Percentiles rank a stretch among this genome's conserved stretches.
These are phyloP conservation scores for Nyctalus aviator DNA, from an alignment of 2,797 vertebrate genomes.

Conservation along the genomic window DNA sequence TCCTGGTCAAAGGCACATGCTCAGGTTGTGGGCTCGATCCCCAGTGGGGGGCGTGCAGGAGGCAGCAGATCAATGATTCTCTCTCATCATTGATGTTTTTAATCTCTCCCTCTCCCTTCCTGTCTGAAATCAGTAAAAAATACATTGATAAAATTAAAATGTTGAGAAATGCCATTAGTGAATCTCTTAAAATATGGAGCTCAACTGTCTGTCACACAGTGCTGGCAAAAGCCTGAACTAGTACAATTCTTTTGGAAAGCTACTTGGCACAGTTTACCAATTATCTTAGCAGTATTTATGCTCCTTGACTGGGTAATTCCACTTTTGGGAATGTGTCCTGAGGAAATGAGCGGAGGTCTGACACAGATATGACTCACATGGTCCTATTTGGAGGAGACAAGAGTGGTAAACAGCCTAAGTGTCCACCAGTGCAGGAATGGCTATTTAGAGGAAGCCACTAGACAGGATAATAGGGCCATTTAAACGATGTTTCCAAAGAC, in stretches of 20 bases:
- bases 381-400: neutral
- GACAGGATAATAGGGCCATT: neutral
- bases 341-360: conserved; percentile 41
- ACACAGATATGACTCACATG: conserved; percentile 55
- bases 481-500: neutral
- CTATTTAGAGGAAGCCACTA: neutral
- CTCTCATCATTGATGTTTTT: no score
- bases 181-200: conserved; percentile 55
- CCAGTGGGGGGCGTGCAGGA: no score
- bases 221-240: conserved; percentile 36
- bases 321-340: conserved; percentile 41
- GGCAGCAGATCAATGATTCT: no score
- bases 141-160: neutral
- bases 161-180: neutral
- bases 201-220: neutral
- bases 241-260: conserved; percentile 10
- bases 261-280: conserved; percentile 51
- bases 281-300: conserved; percentile 11
- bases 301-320: conserved; percentile 25
- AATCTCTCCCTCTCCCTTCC: no score
- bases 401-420: conserved; percentile 22
- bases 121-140: neutral
- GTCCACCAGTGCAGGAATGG: neutral
- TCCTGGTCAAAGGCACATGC: no score
- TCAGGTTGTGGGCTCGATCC: no score